Conservation (phyloP, 2,113 vertebrate species). For the Perca schrenkii region DNA sequence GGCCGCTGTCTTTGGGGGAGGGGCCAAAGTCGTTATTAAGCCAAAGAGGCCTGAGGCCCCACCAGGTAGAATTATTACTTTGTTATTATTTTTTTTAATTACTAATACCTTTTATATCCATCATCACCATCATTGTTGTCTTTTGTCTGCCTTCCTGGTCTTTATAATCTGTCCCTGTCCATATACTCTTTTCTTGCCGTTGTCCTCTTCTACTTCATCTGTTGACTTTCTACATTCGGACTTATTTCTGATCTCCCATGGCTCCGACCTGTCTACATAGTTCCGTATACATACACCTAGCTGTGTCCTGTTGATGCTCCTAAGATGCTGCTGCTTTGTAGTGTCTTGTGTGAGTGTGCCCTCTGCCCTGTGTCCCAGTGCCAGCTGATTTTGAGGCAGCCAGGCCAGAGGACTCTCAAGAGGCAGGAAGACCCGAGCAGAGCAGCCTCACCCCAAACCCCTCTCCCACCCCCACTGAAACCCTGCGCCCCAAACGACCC, state of each 20-base stretch:
- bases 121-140: constrained; percentile 5
- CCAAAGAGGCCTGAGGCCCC: constrained; percentile 91
- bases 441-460: constrained; percentile 67
- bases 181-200: neutral
- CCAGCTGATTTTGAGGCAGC: constrained; percentile 81
- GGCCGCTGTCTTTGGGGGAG: constrained; percentile 97
- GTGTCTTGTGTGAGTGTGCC: constrained; percentile 75
- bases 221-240: constrained; percentile 28
- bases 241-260: constrained; percentile 26
- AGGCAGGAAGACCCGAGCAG: constrained; percentile 77
- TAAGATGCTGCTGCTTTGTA: constrained; percentile 57
- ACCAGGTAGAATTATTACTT: constrained; percentile 85
- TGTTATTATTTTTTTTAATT: neutral
- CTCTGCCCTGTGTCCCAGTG: constrained; percentile 81
- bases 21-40: constrained; percentile 93
- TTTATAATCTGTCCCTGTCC: constrained; percentile 7
- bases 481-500: constrained; percentile 69
- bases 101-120: neutral
- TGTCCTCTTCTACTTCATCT: constrained; percentile 8
- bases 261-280: constrained; percentile 25
- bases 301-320: constrained; percentile 55
- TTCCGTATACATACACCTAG: constrained; percentile 11
- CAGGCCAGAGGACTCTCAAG: constrained; percentile 74
- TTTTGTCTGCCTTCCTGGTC: constrained; percentile 7
- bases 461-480: constrained; percentile 68